phyloP scores from a whole-genome alignment of 2,113 vertebrate species.

The Numenius arquata region DNA sequence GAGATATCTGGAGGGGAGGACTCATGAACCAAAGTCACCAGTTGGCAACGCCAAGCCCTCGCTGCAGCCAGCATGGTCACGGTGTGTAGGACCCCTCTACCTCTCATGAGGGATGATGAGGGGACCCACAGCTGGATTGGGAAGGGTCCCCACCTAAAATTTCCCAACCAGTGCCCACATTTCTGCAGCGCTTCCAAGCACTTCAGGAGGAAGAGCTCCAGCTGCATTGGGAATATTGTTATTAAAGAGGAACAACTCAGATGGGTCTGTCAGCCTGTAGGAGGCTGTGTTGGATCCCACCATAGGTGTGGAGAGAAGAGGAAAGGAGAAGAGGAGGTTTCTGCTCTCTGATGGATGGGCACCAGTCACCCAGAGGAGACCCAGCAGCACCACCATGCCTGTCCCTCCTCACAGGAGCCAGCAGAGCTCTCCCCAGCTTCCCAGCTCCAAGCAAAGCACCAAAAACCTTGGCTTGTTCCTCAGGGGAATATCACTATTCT shows the following conservation, averaged over 20 bases:
- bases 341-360: background rate
- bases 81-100: accelerated
- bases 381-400: background rate
- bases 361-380: background rate
- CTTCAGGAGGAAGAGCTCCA: background rate
- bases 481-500: background rate
- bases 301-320: accelerated
- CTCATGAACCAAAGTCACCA: accelerated
- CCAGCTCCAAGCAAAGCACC: background rate
- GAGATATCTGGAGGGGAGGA: background rate
- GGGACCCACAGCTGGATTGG: background rate
- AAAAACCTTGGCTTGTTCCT: background rate
- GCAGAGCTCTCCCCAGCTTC: background rate
- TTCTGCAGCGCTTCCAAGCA: background rate
- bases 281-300: background rate
- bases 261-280: background rate
- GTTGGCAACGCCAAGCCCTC: background rate
- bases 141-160: background rate
- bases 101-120: background rate
- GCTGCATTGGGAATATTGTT: background rate
- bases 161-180: background rate
- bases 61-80: accelerated
- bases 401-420: background rate
- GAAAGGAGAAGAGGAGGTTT: background rate
- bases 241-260: background rate